These are phyloP conservation scores for Okapia johnstoni DNA, from an alignment of 2,113 vertebrate species.

Conservation along the genomic window DNA sequence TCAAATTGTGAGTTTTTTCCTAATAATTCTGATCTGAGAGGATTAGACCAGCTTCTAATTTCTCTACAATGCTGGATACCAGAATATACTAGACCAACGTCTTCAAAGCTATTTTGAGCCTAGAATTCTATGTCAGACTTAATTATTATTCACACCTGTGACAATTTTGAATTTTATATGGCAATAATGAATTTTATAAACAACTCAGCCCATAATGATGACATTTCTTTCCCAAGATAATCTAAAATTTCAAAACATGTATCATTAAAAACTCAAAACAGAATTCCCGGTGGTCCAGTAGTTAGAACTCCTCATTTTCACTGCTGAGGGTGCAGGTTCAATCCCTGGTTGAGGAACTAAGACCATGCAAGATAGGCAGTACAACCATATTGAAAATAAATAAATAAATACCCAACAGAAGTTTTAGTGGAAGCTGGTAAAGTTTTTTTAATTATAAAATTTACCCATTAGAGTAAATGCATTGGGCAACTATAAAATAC, in stretches of 20 bases:
- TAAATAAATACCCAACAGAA: neutral
- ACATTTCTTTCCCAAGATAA: neutral
- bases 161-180: neutral
- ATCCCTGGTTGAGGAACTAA: neutral
- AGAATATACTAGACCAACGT: neutral
- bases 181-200: neutral
- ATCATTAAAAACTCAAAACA: neutral
- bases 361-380: neutral
- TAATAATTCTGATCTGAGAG: neutral
- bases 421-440: neutral
- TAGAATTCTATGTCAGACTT: neutral
- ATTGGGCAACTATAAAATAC: neutral
- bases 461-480: neutral
- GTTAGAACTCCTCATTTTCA: neutral
- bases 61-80: neutral
- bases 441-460: neutral
- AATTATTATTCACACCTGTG: neutral
- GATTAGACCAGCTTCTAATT: neutral
- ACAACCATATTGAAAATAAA: neutral
- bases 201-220: neutral
- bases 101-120: neutral
- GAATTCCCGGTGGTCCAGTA: neutral
- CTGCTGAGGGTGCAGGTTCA: neutral
- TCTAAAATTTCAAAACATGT: neutral
- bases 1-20: neutral